Conservation (phyloP, 2,888 invertebrate genomes). For the Coelogynopora nodosa region DNA sequence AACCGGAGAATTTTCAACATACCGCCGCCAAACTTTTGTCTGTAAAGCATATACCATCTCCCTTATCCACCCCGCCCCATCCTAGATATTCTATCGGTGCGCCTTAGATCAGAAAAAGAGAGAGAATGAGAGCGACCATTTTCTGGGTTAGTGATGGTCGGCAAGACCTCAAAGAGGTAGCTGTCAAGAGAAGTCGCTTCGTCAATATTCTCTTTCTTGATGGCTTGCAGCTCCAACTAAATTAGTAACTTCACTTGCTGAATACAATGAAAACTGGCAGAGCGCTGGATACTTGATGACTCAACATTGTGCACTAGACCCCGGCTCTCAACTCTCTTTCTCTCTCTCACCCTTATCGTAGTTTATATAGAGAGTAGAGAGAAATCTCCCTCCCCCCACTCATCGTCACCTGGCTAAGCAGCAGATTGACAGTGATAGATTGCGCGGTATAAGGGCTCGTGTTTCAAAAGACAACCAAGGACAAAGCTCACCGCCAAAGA, state of each 20-base stretch:
- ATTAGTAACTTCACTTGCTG: background rate
- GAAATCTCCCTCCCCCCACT: background rate
- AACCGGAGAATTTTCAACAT: background rate
- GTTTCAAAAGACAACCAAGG: background rate
- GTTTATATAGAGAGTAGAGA: background rate
- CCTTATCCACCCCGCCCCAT: too few relatives aligned
- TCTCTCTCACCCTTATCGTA: background rate
- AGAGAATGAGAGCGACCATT: background rate
- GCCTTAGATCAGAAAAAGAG: background rate
- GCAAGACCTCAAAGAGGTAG: background rate
- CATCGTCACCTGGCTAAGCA: constrained; percentile 12
- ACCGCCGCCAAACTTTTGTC: background rate
- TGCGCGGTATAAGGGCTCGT: background rate
- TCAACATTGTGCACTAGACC: background rate
- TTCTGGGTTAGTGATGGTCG: constrained; percentile 3
- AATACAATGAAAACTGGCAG: background rate
- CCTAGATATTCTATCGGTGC: background rate
- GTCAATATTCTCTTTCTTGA: background rate
- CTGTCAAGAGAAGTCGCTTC: constrained; percentile 2
- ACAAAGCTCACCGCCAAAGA: too few relatives aligned
- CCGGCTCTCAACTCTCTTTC: too few relatives aligned
- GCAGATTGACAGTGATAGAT: constrained; percentile 23
- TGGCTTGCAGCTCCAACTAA: background rate
- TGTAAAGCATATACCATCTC: background rate
- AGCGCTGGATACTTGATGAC: background rate